Evolutionary conservation across 2,113 vertebrate species (phyloP), one percentile per base, ranked within the genome.

Genomic region (Strix aluco): DNA sequence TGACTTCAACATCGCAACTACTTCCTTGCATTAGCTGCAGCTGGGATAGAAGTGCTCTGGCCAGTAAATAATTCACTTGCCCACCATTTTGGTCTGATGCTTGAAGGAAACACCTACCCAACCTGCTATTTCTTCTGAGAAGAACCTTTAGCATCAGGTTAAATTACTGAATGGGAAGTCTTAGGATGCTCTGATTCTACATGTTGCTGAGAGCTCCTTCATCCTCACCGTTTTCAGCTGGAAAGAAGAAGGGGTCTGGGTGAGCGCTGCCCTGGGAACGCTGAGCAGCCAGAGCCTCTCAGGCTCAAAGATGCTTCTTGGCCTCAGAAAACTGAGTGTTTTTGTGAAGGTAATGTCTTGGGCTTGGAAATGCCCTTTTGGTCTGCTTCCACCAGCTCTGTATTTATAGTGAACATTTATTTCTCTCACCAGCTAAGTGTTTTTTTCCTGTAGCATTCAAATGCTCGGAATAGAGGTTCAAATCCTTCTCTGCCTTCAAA

Each of bases 401-500:
- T 77, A 57, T 95, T 94, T 65, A 74, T 20, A 87, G 34, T 22
- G 47, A 88, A 40, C 17, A 58, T 86, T 90, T 86, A 71, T 89
- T 95, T 92, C 29, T 80, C 51, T 94, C 72, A 86, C 61, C 52
- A 88, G 69, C 55, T 93, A 90, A 89, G 82, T 71, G 74, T 38
- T 95, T 90, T 94, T 92, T 65, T 66, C 57, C 83, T 51, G 27
- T 62, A 94, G 55, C 59, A 78, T 90, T 91, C 66, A 92, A 82
- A 90, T 81, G 58, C 92, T 88, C 88, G 62, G 71, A 92, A 80
- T 9, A 77, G 88, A 88, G 55, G 34, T 80, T 92, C 71, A 90
- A 73, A 85, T 94, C 58, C 51, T 80, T 73, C 62, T 72, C 74
- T 91, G 84, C 78, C 44, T 94, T 87, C 84, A 87, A 95, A 95